These are phyloP conservation scores for Cordylochernes scorpioides DNA, from an alignment of 2,888 invertebrate genomes.

Conservation along the genomic window DNA sequence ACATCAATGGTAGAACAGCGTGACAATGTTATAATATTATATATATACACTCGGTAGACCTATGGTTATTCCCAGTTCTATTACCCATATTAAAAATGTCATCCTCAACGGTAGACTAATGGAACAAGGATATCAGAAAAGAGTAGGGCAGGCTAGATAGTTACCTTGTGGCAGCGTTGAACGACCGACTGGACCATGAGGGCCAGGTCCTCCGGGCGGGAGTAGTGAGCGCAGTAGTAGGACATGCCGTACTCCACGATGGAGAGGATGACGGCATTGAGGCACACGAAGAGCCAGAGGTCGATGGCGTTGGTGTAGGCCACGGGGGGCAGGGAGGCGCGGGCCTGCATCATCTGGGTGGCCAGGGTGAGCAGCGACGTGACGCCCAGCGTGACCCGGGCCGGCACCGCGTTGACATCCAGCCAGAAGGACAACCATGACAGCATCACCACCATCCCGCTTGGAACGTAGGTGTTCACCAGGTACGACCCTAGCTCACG, in stretches of 20 bases:
- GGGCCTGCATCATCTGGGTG: conserved; percentile 3
- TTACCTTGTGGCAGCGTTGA: too few species aligned
- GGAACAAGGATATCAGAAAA: too few species aligned
- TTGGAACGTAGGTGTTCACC: conserved; percentile 3
- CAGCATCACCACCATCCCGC: conserved; percentile 1
- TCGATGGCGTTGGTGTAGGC: conserved; percentile 4
- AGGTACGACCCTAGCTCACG: not conserved
- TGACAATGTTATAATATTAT: too few species aligned
- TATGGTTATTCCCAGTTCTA: too few species aligned
- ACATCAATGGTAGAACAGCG: too few species aligned
- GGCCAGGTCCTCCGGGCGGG: too few species aligned
- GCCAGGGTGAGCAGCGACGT: conserved; percentile 4
- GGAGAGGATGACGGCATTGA: conserved; percentile 3
- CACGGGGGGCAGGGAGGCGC: conserved; percentile 3
- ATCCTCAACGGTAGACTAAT: too few species aligned
- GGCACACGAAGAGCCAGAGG: conserved; percentile 5
- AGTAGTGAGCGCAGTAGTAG: too few species aligned
- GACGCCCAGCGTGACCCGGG: conserved; percentile 3
- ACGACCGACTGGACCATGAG: too few species aligned
- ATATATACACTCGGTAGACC: too few species aligned
- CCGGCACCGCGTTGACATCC: not conserved
- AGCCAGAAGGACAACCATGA: conserved; percentile 5
- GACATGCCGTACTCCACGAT: conserved; percentile 2
- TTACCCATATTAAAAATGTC: too few species aligned
- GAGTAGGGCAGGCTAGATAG: too few species aligned